These are phyloP conservation scores for Oophaga sylvatica DNA, from an alignment of 2,797 vertebrate species.

Conservation along the genomic window DNA sequence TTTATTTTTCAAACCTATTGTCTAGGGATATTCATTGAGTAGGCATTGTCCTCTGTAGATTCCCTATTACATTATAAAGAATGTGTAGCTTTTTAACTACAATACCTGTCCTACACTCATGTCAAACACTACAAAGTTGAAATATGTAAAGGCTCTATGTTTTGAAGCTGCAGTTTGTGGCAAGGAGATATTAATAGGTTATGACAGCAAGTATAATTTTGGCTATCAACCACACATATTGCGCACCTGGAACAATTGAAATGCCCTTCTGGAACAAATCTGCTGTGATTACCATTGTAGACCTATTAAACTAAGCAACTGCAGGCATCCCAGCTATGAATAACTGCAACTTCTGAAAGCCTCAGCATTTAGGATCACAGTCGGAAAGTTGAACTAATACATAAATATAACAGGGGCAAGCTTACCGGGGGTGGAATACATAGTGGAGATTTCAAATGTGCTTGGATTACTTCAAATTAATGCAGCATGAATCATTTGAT, in stretches of 20 bases:
- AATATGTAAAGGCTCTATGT: constrained; percentile 39
- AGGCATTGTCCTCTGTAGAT: neutral
- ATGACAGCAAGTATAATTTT: constrained; percentile 47
- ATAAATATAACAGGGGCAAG: constrained; percentile 29
- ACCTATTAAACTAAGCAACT: constrained; percentile 51
- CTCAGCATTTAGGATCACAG: constrained; percentile 13
- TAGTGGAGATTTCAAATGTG: constrained; percentile 49
- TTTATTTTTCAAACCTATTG: neutral
- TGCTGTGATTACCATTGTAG: constrained; percentile 53
- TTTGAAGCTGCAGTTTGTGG: constrained; percentile 25
- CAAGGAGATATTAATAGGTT: constrained; percentile 49
- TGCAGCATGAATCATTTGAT: constrained; percentile 29
- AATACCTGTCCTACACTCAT: neutral
- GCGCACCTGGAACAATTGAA: constrained; percentile 56
- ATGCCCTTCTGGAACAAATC: constrained; percentile 53
- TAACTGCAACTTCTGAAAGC: constrained; percentile 40
- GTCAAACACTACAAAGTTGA: constrained; percentile 16
- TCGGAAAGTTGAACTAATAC: constrained; percentile 43
- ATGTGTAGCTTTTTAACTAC: neutral
- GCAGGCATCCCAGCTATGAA: constrained; percentile 49
- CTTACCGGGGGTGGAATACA: constrained; percentile 38
- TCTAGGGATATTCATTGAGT: neutral
- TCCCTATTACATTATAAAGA: neutral
- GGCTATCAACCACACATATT: constrained; percentile 44
- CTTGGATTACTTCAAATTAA: constrained; percentile 34